Evolutionary conservation across 2,888 invertebrate species (phyloP), one percentile per base, ranked within the genome.

Genomic region (Lithophane socia): DNA sequence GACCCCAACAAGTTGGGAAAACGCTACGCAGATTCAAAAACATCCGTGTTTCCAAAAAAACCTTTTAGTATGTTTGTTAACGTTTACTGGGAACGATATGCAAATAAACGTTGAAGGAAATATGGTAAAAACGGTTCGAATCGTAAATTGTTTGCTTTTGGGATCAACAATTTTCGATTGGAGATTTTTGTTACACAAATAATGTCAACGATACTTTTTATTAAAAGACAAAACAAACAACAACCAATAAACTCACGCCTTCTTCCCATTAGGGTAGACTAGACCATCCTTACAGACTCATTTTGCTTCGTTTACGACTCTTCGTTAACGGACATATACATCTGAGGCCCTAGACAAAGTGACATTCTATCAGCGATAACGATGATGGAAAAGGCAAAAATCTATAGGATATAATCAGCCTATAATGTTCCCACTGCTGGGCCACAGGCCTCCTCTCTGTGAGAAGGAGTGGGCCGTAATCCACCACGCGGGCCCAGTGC

Each of bases 21-120:
- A 58, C 8, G 13, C 1, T 58, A 24, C 3, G 3, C 29, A 60
- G 29, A 60, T 60, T 60, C 0, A 56, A 68, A 67, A 67, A 47
- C 47, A 49, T 16, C 21, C 8, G 2, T 56, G 18, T 49, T 56
- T 13, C 13, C 1, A 63, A 58, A 67, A 63, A 49, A n/a, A 29
- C 56, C 24, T 58, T 73, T 64, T 12, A 42, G 21, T 63, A 10
- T 63, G 42, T 67, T 79, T 79, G 42, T 21, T 61, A 66, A 74
- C 79, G 12, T 79, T 74, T 64, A 52, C 49, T 7, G n/a, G 9
- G 4, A 42, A 66, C 67, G 56, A 73, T 64, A 64, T 29, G 9
- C 49, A 58, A 79, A 74, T 74, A 74, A 63, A 58, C 37, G 58
- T 44, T 21, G 10, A 79, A 74, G n/a, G 24, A 37, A 74, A 74